These are phyloP conservation scores for Paraescarpia echinospica DNA, from an alignment of 1,140 invertebrate species.

Conservation along the genomic window DNA sequence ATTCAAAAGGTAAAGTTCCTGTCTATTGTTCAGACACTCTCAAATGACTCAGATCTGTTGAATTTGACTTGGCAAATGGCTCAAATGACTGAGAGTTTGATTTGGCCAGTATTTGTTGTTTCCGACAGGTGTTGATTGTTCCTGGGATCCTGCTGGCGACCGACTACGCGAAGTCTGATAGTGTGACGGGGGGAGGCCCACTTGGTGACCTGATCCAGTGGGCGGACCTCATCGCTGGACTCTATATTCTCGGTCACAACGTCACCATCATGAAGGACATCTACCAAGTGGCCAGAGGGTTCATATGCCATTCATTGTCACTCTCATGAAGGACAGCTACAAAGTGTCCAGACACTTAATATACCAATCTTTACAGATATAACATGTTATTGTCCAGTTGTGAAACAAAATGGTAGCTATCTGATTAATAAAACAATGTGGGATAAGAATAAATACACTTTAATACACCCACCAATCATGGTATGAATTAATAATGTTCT, in stretches of 20 bases:
- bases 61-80: too few relatives aligned
- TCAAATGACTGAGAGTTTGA: too few relatives aligned
- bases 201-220: constrained; percentile 29
- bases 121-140: constrained; percentile 24
- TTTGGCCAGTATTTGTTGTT: neutral
- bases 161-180: constrained; percentile 22
- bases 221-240: constrained; percentile 26
- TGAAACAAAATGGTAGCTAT: too few relatives aligned
- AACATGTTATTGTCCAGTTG: too few relatives aligned
- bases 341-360: neutral
- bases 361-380: too few relatives aligned
- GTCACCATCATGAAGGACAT: constrained; percentile 21
- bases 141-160: constrained; percentile 25
- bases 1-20: too few relatives aligned
- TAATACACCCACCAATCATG: too few relatives aligned
- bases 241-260: constrained; percentile 26
- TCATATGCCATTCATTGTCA: neutral
- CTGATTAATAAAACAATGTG: too few relatives aligned
- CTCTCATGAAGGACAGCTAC: neutral
- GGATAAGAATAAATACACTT: too few relatives aligned
- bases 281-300: constrained; percentile 13
- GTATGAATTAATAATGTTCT: neutral
- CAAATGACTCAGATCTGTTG: too few relatives aligned
- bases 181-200: constrained; percentile 20
- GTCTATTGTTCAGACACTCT: too few relatives aligned